Conservation (phyloP, 2,888 invertebrate species). For the Dorcus hopei region DNA sequence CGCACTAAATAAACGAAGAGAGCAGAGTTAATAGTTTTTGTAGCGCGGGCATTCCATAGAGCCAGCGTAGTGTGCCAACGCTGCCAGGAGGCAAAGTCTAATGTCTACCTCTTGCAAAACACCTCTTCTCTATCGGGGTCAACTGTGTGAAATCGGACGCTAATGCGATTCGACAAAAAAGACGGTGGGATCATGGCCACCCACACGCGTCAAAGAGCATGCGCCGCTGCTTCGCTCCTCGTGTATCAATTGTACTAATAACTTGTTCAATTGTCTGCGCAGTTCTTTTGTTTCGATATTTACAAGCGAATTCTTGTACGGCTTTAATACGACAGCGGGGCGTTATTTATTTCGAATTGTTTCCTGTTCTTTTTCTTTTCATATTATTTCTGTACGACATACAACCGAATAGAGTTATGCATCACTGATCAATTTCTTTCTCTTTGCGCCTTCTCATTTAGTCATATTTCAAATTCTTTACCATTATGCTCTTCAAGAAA, state of each 20-base stretch:
- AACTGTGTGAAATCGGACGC: constrained; percentile 43
- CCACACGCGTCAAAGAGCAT: constrained; percentile 30
- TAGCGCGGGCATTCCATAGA: constrained; percentile 20
- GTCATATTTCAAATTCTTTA: too few species aligned
- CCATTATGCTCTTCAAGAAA: too few species aligned
- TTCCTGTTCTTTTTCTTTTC: too few species aligned
- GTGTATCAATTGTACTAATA: constrained; percentile 18
- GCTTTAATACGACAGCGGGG: background rate
- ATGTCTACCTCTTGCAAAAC: constrained; percentile 36
- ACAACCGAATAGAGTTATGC: too few species aligned
- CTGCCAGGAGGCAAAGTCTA: constrained; percentile 19
- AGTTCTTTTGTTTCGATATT: background rate
- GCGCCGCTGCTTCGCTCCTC: constrained; percentile 3
- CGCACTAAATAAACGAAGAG: too few species aligned
- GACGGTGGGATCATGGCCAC: constrained; percentile 36
- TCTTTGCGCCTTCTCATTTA: too few species aligned
- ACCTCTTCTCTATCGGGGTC: constrained; percentile 42
- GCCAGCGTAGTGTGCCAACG: constrained; percentile 25
- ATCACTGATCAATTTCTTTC: too few species aligned
- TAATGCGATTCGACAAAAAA: constrained; percentile 34
- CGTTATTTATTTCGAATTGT: background rate
- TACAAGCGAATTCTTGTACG: background rate
- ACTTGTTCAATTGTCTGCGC: background rate
- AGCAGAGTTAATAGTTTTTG: background rate
- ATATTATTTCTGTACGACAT: too few species aligned